Evolutionary conservation across 2,113 vertebrate genomes (phyloP).

Genomic region (Benitochromis conjunctus): DNA sequence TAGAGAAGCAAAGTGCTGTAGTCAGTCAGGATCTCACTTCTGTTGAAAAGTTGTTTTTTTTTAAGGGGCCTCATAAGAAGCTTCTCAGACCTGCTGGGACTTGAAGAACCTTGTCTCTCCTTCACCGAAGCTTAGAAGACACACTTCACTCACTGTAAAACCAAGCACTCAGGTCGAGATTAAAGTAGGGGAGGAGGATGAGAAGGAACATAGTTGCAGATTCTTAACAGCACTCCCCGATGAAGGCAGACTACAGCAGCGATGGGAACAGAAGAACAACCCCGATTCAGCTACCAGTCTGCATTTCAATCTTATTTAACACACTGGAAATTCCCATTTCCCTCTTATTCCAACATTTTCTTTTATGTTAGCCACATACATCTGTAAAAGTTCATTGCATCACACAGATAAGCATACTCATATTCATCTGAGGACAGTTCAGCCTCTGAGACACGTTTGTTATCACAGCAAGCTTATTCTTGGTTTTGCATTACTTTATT

Average conservation of each 20-base stretch:
- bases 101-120: constrained; percentile 48
- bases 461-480: not conserved
- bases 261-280: not conserved
- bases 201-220: constrained; percentile 24
- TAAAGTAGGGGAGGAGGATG: constrained; percentile 26
- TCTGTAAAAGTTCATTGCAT: not conserved
- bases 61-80: constrained; percentile 9
- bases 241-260: constrained; percentile 3
- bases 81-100: constrained; percentile 25
- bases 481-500: not conserved
- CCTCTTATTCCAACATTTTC: not conserved
- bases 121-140: constrained; percentile 27
- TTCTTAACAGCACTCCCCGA: constrained; percentile 26
- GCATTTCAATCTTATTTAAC: constrained; percentile 3
- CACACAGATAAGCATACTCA: not conserved
- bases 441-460: not conserved
- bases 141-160: constrained; percentile 22
- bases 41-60: constrained; percentile 3
- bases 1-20: not conserved
- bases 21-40: not conserved
- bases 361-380: not conserved
- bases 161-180: constrained; percentile 40
- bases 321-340: not conserved
- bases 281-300: not conserved
- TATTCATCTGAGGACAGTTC: not conserved